Base-by-base conservation (phyloP, 2,113 vertebrate genomes). In the Tachysurus vachellii region DNA sequence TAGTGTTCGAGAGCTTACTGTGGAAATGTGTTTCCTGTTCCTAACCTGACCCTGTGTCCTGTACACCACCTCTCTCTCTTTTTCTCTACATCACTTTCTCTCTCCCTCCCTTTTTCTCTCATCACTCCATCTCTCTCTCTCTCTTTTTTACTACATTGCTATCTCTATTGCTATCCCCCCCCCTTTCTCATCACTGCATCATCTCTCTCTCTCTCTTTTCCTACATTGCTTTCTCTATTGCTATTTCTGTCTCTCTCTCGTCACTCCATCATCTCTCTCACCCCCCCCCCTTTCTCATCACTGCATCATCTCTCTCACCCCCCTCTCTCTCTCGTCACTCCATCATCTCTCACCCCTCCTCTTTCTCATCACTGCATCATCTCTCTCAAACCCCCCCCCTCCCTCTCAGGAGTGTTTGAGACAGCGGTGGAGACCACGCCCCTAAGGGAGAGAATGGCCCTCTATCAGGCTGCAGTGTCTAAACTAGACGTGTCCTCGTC, bases 381-480 rank as follows among this genome's bases (percentile, higher is more conserved):
- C 28, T 19, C 16, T 66, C 8, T 10, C 26, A 80, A n/a, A 7
- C 50, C 64, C 44, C 64, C 9, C 68, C 21, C 87, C n/a, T 68
- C 23, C 50, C 44, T 70, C 91, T n/a, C 88, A 95, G 94, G 93
- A 68, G 70, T 9, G 16, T 66, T 82, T 21, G 89, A 86, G 13
- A 44, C 94, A 89, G 91, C 97, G 0, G 93, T 95, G 0, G 97
- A 99, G 82, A 94, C 93, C 42, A 97, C 96, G 0, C 97, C 98
- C 0, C 95, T 99, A 73, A 96, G 96, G 89, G 97, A 99, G 89
- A 93, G 98, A 88, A 96, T 99, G 97, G 97, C 97, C 0, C 97
- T 97, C 87, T 99, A 99, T 87, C 96, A 98, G 92, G 97, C 97
- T 16, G 97, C 97, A 66, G 94, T 98, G 90, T 97, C 97, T 90